Evolutionary conservation across 2,113 vertebrate species (phyloP).

Genomic region (Leptocoma aspasia): DNA sequence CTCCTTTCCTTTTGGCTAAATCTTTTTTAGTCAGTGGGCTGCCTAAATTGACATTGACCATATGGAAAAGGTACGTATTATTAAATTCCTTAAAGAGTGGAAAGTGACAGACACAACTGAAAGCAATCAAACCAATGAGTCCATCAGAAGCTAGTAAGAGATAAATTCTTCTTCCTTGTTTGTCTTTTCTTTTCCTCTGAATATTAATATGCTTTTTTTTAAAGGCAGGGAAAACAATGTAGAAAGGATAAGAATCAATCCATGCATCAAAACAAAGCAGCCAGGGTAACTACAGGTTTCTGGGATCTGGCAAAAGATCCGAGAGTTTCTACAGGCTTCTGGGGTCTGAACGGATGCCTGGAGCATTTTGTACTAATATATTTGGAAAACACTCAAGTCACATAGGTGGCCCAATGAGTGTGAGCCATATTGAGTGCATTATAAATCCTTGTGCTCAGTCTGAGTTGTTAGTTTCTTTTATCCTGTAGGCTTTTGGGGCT

Average conservation of each 20-base stretch:
- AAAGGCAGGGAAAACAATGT: background rate
- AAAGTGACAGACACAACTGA: background rate
- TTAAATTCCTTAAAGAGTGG: background rate
- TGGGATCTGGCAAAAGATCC: conserved; percentile 13
- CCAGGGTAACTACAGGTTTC: background rate
- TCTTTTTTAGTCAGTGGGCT: background rate
- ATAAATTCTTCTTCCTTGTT: background rate
- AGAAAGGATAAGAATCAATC: background rate
- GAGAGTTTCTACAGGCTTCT: background rate
- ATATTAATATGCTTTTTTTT: background rate
- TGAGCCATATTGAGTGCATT: background rate
- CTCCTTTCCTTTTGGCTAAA: background rate
- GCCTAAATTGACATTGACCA: background rate
- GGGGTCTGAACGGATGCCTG: background rate
- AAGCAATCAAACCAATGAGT: background rate
- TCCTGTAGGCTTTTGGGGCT: background rate
- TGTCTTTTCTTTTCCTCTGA: background rate
- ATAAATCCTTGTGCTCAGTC: background rate
- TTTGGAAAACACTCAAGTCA: conserved; percentile 34
- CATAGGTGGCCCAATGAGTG: background rate
- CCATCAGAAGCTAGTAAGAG: background rate
- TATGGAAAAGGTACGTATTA: fast-evolving
- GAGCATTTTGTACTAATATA: background rate
- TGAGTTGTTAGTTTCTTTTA: background rate
- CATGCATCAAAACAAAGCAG: background rate